Evolutionary conservation across 1,140 invertebrate genomes (phyloP), one percentile per base, ranked within the genome.

Genomic region (Trissolcus basalis): DNA sequence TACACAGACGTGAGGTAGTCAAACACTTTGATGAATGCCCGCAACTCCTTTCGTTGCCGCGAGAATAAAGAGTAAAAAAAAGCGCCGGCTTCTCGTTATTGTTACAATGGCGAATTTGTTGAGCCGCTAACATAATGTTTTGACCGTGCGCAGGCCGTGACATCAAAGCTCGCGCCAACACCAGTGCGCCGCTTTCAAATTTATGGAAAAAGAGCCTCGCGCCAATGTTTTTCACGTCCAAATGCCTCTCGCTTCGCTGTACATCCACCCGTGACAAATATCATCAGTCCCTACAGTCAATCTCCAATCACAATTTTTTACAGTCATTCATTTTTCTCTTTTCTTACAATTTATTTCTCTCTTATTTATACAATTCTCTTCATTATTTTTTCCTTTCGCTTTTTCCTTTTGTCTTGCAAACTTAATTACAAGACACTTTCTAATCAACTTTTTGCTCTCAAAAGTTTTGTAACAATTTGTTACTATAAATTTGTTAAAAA

Each of bases 21-120:
- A 78, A 78, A 73, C 75, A 72, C 68, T 77, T 72, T 72, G 68
- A 72, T 77, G 68, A 77, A 77, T 72, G 32, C 49, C 61, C 5
- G 65, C 60, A 53, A 69, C 72, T 76, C 32, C 55, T 76, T 70
- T 73, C 67, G 65, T 32, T n/a, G 58, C 48, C 49, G 51, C 48
- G 54, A 43, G 61, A 32, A 56, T 64, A 65, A 19, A 27, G 19
- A 53, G 48, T n/a, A 55, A 45, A 33, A 65, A 65, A 59, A 59
- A 56, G 58, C 45, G 59, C 59, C 47, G 59, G 56, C 47, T 63
- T 68, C 72, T 68, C 72, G 72, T 65, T 76, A 64, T 76, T 76
- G 72, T 76, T 76, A 64, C 72, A 76, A 76, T 76, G 72, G 72
- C 72, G 72, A 76, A 76, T 76, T 69, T 76, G 72, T 76, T 55